Evolutionary conservation across 2,888 invertebrate species (phyloP), one percentile per base, ranked within the genome.

Genomic region (Galeruca laticollis): DNA sequence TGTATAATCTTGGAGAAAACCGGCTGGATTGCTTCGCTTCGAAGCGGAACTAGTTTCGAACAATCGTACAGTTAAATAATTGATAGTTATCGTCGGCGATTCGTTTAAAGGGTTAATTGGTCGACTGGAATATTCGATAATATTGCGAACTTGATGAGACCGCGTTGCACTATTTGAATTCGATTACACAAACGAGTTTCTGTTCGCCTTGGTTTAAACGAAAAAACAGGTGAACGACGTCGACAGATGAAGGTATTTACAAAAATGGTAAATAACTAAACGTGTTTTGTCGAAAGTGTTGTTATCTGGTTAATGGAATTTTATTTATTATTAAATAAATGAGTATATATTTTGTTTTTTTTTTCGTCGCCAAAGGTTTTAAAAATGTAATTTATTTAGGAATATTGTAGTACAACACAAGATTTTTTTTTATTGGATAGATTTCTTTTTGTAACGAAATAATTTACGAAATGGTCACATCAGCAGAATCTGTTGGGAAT

Each of bases 1-100:
- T 79, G 81, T 81, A 81, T 82, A 82, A 82, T 82, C 81, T 81
- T 81, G 76, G 80, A 51, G 8, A 80, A 82, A 82, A 82, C 82
- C 82, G 79, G 82, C 82, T 80, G 77, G 76, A 80, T 80, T 80
- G 62, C 62, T 49, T 52, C 59, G 66, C 51, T 60, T 51, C 49
- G 40, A n/a, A 5, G 13, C 40, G 40, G 40, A 40, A 40, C 40
- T 40, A 40, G 40, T 40, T 40, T 40, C n/a, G 40, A 40, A 40
- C 40, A 40, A 40, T 40, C 40, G 40, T 5, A 40, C 40, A 40
- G 40, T 40, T 40, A 40, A 40, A n/a, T 40, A 40, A 40, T 40
- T 40, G 40, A 40, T 40, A 40, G 40, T 40, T 40, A 40, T 40
- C n/a, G 40, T 40, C 40, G 13, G 6, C 13, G 40, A 26, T 26